Evolutionary conservation across 2,888 invertebrate genomes (phyloP), one percentile per base, ranked within the genome.

Genomic region (Pilophorus perplexus): DNA sequence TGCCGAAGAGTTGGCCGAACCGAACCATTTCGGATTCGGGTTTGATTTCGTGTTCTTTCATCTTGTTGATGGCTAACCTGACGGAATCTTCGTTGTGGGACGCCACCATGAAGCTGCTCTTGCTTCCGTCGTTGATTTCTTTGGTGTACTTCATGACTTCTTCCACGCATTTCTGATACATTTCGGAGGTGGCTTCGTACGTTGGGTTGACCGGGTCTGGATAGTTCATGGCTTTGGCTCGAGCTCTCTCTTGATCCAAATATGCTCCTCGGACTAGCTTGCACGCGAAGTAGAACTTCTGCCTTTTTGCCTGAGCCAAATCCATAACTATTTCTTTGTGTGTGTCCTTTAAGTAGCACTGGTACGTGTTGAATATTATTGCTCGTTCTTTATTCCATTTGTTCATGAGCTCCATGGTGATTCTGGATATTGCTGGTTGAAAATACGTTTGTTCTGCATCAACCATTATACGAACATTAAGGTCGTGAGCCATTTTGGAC

Each of bases 361-460:
- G 97, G 82, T 98, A 98, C 16, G 97, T 98, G 81, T 97, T 98
- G 82, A 96, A 97, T 71, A 98, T 91, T 73, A 95, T 88, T 72
- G 93, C 92, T 74, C 88, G 92, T 75, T 84, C 82, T 72, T 80
- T 82, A 79, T 98, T 97, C 79, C 92, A 97, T 80, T 94, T 92
- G 75, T 95, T 85, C 95, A 98, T 98, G 88, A 99, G 90, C 80
- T 99, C 98, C 76, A 98, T 82, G 20, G 96, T 93, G 74, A 99
- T 88, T 72, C 98, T 86, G 52, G 93, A 93, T 74, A 99, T 99
- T 64, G 98, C 99, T 2, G 97, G 97, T 80, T 99, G 99, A 83
- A 99, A 98, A 81, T 99, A 99, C 0, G 96, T 94, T 80, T 99
- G 99, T 77, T 99, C 99, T 0, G 99, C 99, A 79, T 99, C 99